Evolutionary conservation across 2,888 invertebrate genomes (phyloP).

Genomic region (Plebejus argus): DNA sequence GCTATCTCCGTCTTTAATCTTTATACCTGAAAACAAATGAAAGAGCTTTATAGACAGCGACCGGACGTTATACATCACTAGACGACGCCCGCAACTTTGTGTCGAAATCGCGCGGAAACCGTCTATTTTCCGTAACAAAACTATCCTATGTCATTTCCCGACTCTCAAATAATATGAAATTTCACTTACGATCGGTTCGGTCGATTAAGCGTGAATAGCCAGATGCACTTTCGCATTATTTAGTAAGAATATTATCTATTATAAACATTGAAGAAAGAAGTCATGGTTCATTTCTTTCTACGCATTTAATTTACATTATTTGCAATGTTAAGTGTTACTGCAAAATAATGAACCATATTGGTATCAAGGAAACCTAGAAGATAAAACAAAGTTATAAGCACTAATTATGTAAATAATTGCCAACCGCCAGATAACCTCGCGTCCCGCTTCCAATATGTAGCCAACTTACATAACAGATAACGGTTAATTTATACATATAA

Average conservation of each 20-base stretch:
- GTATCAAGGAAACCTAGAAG: not conserved
- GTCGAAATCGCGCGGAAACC: too few species aligned
- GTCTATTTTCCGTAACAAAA: too few species aligned
- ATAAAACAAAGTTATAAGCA: conserved; percentile 10
- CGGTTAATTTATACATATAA: not conserved
- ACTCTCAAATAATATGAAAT: too few species aligned
- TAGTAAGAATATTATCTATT: not conserved
- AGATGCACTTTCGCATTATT: too few species aligned
- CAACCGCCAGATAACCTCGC: conserved; percentile 2
- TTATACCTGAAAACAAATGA: not conserved
- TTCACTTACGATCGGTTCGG: too few species aligned
- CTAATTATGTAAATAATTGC: conserved; percentile 7
- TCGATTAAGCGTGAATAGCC: too few species aligned
- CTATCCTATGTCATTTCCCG: too few species aligned
- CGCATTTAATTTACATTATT: not conserved
- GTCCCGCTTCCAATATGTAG: conserved; percentile 15
- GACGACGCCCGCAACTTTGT: too few species aligned
- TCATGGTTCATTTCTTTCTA: not conserved
- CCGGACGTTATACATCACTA: not conserved
- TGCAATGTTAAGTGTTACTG: not conserved
- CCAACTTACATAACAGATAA: conserved; percentile 19
- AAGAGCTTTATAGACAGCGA: not conserved
- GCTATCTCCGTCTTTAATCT: too few species aligned
- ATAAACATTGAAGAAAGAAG: not conserved
- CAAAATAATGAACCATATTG: not conserved